Base-by-base conservation (phyloP, 1,140 invertebrate genomes). In the Gryon sp. region DNA sequence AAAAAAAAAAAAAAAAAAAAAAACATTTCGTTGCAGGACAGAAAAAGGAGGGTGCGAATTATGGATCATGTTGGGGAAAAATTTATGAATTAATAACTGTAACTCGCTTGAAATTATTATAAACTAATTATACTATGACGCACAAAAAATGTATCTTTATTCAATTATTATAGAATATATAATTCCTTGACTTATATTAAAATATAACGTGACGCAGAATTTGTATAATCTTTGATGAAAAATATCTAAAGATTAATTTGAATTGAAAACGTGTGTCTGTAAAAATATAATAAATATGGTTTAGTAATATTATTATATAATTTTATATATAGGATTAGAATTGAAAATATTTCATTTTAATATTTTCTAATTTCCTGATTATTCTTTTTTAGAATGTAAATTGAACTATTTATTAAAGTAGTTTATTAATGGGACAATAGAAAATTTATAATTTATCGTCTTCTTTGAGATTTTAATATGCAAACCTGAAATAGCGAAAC, bases 31-130 rank as follows among this genome's bases (percentile, higher is more conserved):
- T 55, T 24, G 32, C 43, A 57, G 50, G 52, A 65, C 22, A 38
- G 38, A 18, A 15, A 57, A 59, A 74, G 70, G 36, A 74, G 70
- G 70, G 70, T 74, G 70, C 70, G 53, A 74, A 66, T 74, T 74
- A 65, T 74, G 59, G 65, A 59, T 30, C 53, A 76, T 48, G 57
- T 70, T 65, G 40, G 65, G 57, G 65, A 30, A 70, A 65, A 70
- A 38, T 63, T 15, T 36, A 76, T 76, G 65, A 65, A 76, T 76
- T 69, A 69, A 76, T 63, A 50, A 43, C 48, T 38, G 8, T 7
- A 12, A 24, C 55, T 16, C 14, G 22, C 40, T 41, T 12, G 40
- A 53, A 55, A 76, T 76, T 76, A 63, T 76, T 68, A 69, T 62
- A 63, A 63, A 68, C 48, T 76, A 76, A 76, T 76, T 76, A 60